phyloP scores from a whole-genome alignment of 2,888 invertebrate genomes.

The Eucera pruinosa region DNA sequence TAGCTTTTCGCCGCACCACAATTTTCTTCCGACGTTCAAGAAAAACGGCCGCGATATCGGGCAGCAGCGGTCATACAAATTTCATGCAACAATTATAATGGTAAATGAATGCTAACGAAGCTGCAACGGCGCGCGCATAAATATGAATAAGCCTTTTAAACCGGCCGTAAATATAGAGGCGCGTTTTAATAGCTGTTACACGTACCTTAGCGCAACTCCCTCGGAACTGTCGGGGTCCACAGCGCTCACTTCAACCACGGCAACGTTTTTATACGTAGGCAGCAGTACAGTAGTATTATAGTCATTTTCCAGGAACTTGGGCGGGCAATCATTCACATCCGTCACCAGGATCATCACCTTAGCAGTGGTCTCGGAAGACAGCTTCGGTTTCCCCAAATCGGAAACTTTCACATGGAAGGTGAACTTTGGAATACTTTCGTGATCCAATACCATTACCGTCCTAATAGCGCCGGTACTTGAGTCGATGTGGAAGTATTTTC shows the following conservation, averaged over 20 bases:
- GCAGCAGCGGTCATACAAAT: conserved; percentile 30
- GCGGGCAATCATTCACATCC: conserved; percentile 96
- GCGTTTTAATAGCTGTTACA: conserved; percentile 2
- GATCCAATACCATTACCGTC: conserved; percentile 91
- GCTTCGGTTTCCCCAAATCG: conserved; percentile 93
- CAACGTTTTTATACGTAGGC: conserved; percentile 93
- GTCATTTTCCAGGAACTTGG: conserved; percentile 89
- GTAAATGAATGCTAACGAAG: conserved; percentile 57
- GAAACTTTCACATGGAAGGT: conserved; percentile 94
- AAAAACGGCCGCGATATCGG: conserved; percentile 30
- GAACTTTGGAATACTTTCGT: conserved; percentile 89
- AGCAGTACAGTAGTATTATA: conserved; percentile 92
- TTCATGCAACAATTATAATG: conserved; percentile 52
- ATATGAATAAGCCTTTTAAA: conserved; percentile 43
- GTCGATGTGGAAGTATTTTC: conserved; percentile 93
- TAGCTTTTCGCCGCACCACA: neutral
- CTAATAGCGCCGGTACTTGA: conserved; percentile 94
- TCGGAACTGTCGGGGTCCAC: conserved; percentile 89
- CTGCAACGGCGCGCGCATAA: conserved; percentile 19
- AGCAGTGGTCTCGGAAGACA: conserved; percentile 92
- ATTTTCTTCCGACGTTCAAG: conserved; percentile 25
- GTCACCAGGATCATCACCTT: conserved; percentile 91
- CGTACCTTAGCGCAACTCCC: conserved; percentile 83
- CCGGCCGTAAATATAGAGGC: conserved; percentile 13
- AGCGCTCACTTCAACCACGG: conserved; percentile 89